Base-by-base conservation (phyloP, 2,888 invertebrate genomes). In the Melanophora roralis region DNA sequence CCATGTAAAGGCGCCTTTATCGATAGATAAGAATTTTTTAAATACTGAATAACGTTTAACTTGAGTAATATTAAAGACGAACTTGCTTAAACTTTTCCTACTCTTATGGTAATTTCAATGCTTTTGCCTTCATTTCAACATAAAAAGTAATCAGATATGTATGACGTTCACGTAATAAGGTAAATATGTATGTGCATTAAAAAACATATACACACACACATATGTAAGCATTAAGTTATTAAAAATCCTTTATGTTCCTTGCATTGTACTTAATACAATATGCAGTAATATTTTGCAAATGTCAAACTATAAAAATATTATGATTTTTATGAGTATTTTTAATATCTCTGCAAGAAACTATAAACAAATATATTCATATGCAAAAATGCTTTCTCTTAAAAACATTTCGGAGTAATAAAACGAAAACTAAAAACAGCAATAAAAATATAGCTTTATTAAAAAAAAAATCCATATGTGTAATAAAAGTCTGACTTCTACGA, bases 241-340 rank as follows among this genome's bases (percentile, higher is more conserved):
- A 43, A 16, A 43, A 43, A 43, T 43, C 6, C 43, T 8, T 43
- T 43, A 6, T 43, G 1, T 43, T 40, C 7, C 16, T 43, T 16
- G 5, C 5, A 12, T 47, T 47, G 9, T 47, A 11, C 19, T n/a
- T 16, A 51, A 65, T 11, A 19, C 12, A 65, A 8, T 19, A 40
- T 40, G 43, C 68, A 62, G 11, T 47, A 60, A 23, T 38, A 62
- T 23, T 49, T 36, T 60, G 23, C 16, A 8, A 47, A 16, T 8
- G 16, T 36, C n/a, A 60, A 75, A 60, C 53, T 53, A 60, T 36
- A 38, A 64, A 27, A 73, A 62, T 34, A 53, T 67, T 40, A 27
- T 34, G 27, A 21, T 45, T 27, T 53, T 65, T 67, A 43, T 36
- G 53, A 62, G 12, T 55, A 6, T 27, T 27, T 62, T n/a, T 43